These are phyloP conservation scores for Agrilus biguttatus DNA, from an alignment of 2,888 invertebrate species.

Conservation along the genomic window DNA sequence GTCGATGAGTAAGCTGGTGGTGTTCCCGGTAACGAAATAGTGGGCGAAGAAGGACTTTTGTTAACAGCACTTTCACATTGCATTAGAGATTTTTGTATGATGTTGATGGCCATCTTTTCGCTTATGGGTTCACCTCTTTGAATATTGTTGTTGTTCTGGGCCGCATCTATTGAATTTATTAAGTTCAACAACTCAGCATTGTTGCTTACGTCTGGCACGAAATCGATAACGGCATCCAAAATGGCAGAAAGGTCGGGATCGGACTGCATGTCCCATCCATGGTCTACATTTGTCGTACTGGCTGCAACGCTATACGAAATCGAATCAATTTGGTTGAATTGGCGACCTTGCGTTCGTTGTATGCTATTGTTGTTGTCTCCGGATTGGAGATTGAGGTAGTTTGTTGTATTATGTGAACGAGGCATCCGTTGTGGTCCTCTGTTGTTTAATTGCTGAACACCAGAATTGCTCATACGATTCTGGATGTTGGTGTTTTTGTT, in stretches of 20 bases:
- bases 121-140: conserved; percentile 33
- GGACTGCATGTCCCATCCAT: conserved; percentile 31
- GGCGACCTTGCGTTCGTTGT: conserved; percentile 19
- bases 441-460: conserved; percentile 8
- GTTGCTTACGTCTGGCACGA: conserved; percentile 46
- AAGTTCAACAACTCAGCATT: conserved; percentile 28
- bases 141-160: conserved; percentile 8
- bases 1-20: conserved; percentile 43
- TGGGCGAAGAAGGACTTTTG: conserved; percentile 46
- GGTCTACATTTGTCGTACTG: conserved; percentile 22
- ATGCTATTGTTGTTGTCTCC: conserved; percentile 19
- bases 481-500: conserved; percentile 18
- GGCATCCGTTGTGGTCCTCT: conserved; percentile 16
- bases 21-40: conserved; percentile 37
- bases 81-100: conserved; percentile 85
- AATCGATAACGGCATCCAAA: conserved; percentile 73
- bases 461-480: conserved; percentile 12
- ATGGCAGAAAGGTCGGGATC: conserved; percentile 70
- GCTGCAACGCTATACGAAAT: conserved; percentile 12
- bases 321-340: conserved; percentile 12
- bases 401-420: conserved; percentile 22
- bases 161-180: conserved; percentile 30
- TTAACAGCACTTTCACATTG: conserved; percentile 55
- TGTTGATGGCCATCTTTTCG: conserved; percentile 73
- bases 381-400: conserved; percentile 28